Conservation (phyloP, 2,888 invertebrate genomes). For the Graphium colonna region DNA sequence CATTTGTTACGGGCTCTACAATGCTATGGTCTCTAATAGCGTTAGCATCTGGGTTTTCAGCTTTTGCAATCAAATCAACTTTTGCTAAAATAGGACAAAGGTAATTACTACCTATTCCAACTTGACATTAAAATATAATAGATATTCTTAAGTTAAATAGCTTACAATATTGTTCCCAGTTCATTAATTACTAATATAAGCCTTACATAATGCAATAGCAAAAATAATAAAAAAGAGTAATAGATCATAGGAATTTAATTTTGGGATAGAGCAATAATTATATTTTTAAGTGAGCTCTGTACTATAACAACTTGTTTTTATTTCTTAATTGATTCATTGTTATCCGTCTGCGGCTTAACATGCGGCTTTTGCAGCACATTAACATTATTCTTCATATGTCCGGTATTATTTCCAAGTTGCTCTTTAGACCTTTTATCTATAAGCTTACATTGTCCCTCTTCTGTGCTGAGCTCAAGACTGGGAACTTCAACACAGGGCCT, state of each 20-base stretch:
- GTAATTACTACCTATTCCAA: too few species aligned
- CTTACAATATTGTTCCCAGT: too few species aligned
- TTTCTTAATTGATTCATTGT: background rate
- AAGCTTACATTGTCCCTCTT: slow-evolving; percentile 11
- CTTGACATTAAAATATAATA: too few species aligned
- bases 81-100: too few species aligned
- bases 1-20: slow-evolving; percentile 4
- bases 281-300: background rate
- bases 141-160: too few species aligned
- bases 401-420: background rate
- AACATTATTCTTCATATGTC: background rate
- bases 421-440: background rate
- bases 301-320: background rate
- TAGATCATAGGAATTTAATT: background rate
- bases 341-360: slow-evolving; percentile 1
- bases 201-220: too few species aligned
- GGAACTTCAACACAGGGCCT: background rate
- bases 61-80: too few species aligned
- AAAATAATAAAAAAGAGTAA: too few species aligned
- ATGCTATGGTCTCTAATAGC: background rate
- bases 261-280: background rate
- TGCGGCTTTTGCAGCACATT: slow-evolving; percentile 12
- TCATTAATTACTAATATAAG: too few species aligned
- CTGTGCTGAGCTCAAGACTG: slow-evolving; percentile 1
- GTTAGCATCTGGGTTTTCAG: too few species aligned